phyloP scores from a whole-genome alignment of 2,113 vertebrate genomes.

The Phrynosoma blainvillii region DNA sequence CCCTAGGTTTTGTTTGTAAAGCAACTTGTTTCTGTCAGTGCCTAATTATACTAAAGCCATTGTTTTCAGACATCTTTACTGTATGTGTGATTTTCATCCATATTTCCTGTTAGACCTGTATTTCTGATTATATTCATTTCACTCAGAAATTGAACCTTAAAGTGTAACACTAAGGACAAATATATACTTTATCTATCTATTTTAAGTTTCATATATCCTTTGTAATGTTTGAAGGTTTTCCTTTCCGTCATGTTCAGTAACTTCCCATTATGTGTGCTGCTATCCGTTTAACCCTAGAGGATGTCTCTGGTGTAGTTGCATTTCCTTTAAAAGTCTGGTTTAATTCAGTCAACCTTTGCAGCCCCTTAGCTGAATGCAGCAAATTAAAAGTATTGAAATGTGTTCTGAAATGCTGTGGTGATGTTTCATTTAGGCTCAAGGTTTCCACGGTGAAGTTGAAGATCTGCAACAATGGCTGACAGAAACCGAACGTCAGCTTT shows the following conservation, averaged over 20 bases:
- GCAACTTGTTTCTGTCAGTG: neutral
- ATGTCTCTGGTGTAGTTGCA: neutral
- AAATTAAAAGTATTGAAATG: slow-evolving; percentile 26
- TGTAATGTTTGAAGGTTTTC: neutral
- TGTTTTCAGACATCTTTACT: neutral
- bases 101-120: neutral
- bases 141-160: neutral
- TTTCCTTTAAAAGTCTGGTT: neutral
- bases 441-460: slow-evolving; percentile 98
- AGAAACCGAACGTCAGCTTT: slow-evolving; percentile 95
- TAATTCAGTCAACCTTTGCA: slow-evolving; percentile 28
- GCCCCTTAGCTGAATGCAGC: slow-evolving; percentile 30
- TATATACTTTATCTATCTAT: neutral
- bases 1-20: neutral
- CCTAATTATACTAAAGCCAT: neutral
- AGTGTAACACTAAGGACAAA: neutral
- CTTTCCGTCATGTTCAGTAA: neutral
- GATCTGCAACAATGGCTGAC: slow-evolving; percentile 98
- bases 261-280: neutral
- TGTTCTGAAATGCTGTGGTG: slow-evolving; percentile 48
- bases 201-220: neutral
- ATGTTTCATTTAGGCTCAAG: slow-evolving; percentile 89
- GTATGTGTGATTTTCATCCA: neutral
- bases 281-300: neutral
- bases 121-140: neutral